phyloP scores from a whole-genome alignment of 2,888 invertebrate genomes.

The Nemoura dubitans region DNA sequence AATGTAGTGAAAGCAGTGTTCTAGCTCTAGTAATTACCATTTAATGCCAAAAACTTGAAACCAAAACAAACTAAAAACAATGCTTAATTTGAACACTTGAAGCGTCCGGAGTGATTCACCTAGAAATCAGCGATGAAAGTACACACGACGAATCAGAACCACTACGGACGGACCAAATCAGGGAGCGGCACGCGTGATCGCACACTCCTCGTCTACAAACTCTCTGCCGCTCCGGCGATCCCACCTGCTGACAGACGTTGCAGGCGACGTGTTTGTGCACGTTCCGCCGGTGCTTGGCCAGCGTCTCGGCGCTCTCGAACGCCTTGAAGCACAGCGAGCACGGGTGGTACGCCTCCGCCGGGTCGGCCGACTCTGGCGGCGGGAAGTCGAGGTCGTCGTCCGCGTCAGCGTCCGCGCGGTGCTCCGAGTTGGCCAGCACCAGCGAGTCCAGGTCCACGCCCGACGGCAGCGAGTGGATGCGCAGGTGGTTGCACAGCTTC shows the following conservation, averaged over 20 bases:
- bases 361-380: slow-evolving; percentile 7
- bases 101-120: too few relatives aligned
- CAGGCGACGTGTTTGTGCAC: slow-evolving; percentile 52
- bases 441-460: slow-evolving; percentile 55
- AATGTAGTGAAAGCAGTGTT: too few relatives aligned
- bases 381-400: not conserved
- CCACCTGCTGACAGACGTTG: not conserved
- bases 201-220: too few relatives aligned
- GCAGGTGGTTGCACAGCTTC: slow-evolving; percentile 64
- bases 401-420: slow-evolving; percentile 47
- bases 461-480: slow-evolving; percentile 65
- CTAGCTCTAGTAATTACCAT: too few relatives aligned
- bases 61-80: too few relatives aligned
- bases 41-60: too few relatives aligned
- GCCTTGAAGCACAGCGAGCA: slow-evolving; percentile 61
- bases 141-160: too few relatives aligned
- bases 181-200: not conserved
- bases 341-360: slow-evolving; percentile 53
- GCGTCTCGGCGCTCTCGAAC: slow-evolving; percentile 61
- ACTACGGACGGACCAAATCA: too few relatives aligned
- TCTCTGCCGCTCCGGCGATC: too few relatives aligned
- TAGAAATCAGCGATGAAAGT: too few relatives aligned
- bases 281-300: slow-evolving; percentile 61
- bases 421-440: slow-evolving; percentile 54
- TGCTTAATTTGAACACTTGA: too few relatives aligned